These are phyloP conservation scores for Schizopygopsis malacanthus DNA, from an alignment of 2,797 vertebrate species.

Conservation along the genomic window DNA sequence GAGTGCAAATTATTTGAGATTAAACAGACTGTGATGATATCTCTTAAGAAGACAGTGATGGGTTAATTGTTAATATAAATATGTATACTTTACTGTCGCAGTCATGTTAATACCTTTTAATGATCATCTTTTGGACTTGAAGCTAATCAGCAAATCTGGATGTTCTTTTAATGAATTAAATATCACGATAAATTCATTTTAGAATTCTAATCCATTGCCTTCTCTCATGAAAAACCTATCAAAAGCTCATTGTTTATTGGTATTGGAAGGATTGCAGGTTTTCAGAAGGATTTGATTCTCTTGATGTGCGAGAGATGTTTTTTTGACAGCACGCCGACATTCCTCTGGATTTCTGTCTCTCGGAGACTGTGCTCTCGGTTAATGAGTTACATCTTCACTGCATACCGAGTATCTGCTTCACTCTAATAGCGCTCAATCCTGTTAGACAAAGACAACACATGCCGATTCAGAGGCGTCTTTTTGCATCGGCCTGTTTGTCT, in stretches of 20 bases:
- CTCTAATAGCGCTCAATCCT: neutral
- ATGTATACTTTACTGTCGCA: neutral
- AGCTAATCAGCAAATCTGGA: neutral
- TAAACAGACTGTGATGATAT: neutral
- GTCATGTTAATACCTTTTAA: neutral
- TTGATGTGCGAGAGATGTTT: conserved; percentile 4
- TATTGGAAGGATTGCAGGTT: conserved; percentile 1
- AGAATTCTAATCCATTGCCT: neutral
- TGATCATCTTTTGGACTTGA: neutral
- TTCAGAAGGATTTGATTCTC: neutral
- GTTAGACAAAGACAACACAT: neutral
- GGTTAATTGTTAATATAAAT: neutral
- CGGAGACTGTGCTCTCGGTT: conserved; percentile 59
- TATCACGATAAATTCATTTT: neutral
- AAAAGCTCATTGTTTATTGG: neutral
- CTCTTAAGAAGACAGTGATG: neutral
- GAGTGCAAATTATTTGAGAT: neutral
- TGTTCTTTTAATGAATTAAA: neutral
- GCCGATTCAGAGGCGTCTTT: neutral
- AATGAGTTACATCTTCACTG: conserved; percentile 60
- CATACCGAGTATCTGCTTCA: conserved; percentile 30
- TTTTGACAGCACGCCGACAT: conserved; percentile 16
- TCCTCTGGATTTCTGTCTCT: conserved; percentile 51
- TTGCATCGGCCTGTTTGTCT: neutral
- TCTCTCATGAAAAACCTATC: neutral